Conservation (phyloP, 1,140 invertebrate genomes). For the Cecropterus lyciades region DNA sequence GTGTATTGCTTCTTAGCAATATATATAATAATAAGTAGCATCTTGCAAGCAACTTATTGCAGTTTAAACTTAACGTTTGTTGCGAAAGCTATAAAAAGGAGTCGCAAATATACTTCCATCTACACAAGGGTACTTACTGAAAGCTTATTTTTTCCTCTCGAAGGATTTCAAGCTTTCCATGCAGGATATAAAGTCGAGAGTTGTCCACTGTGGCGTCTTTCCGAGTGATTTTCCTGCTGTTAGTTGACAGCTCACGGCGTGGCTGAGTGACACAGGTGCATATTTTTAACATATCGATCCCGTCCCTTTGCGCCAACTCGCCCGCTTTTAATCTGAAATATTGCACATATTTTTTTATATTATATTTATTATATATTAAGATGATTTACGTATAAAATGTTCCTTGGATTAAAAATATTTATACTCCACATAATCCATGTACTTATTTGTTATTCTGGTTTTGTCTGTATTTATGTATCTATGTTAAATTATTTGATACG, state of each 20-base stretch:
- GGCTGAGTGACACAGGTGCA: slow-evolving; percentile 18
- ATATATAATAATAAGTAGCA: too few species aligned
- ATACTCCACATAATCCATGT: too few species aligned
- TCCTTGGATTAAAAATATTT: too few species aligned
- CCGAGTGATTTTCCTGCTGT: slow-evolving; percentile 14
- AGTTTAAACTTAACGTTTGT: slow-evolving; percentile 9
- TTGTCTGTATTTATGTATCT: too few species aligned
- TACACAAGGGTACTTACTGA: slow-evolving; percentile 16
- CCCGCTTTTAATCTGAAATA: slow-evolving; percentile 6
- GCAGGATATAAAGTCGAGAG: background rate
- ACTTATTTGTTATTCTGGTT: too few species aligned
- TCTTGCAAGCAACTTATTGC: too few species aligned
- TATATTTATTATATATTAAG: too few species aligned
- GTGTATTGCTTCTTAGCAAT: too few species aligned
- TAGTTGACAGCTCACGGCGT: slow-evolving; percentile 18
- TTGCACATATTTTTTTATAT: background rate
- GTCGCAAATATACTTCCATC: slow-evolving; percentile 11
- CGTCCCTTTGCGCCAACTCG: background rate
- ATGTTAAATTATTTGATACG: too few species aligned
- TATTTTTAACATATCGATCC: slow-evolving; percentile 26
- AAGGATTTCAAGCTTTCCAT: background rate
- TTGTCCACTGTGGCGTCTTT: background rate
- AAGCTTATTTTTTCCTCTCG: background rate
- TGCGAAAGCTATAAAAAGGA: slow-evolving; percentile 2
- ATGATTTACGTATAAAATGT: too few species aligned